These are phyloP conservation scores for Andrena trimmerana DNA, from an alignment of 2,888 invertebrate genomes.

Conservation along the genomic window DNA sequence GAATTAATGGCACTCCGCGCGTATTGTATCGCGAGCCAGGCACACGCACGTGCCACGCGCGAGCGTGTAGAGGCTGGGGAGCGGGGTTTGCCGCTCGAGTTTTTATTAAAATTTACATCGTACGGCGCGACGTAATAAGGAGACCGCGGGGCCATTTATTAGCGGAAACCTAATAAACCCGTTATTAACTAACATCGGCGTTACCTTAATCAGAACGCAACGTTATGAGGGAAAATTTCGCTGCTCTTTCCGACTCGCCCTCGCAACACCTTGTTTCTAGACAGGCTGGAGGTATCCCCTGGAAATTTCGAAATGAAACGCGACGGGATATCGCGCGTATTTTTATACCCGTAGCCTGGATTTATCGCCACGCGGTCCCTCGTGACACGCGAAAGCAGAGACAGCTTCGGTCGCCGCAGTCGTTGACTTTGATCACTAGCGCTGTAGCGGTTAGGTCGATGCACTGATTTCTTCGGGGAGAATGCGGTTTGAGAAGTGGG, in stretches of 20 bases:
- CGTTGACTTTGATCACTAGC: too few species aligned
- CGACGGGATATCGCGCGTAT: background rate
- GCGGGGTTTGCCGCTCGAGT: slow-evolving; percentile 33
- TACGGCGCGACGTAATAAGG: slow-evolving; percentile 55
- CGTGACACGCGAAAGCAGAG: too few species aligned
- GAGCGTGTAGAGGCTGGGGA: background rate
- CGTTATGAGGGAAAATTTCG: slow-evolving; percentile 20
- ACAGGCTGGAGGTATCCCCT: too few species aligned
- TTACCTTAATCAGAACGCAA: slow-evolving; percentile 62
- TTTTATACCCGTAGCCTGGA: background rate
- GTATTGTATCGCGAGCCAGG: slow-evolving; percentile 13
- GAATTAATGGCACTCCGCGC: slow-evolving; percentile 50
- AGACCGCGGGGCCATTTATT: slow-evolving; percentile 58
- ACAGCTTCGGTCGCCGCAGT: too few species aligned
- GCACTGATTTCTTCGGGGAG: too few species aligned
- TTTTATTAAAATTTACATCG: slow-evolving; percentile 71
- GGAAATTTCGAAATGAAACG: background rate
- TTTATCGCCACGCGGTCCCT: too few species aligned
- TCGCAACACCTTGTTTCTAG: background rate
- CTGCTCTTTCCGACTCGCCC: slow-evolving; percentile 2
- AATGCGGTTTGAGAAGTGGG: too few species aligned
- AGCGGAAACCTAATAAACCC: slow-evolving; percentile 62
- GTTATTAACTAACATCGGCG: slow-evolving; percentile 68
- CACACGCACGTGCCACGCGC: background rate
- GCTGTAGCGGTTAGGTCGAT: too few species aligned